Evolutionary conservation across 2,113 vertebrate genomes (phyloP).

Genomic region (Aix galericulata): DNA sequence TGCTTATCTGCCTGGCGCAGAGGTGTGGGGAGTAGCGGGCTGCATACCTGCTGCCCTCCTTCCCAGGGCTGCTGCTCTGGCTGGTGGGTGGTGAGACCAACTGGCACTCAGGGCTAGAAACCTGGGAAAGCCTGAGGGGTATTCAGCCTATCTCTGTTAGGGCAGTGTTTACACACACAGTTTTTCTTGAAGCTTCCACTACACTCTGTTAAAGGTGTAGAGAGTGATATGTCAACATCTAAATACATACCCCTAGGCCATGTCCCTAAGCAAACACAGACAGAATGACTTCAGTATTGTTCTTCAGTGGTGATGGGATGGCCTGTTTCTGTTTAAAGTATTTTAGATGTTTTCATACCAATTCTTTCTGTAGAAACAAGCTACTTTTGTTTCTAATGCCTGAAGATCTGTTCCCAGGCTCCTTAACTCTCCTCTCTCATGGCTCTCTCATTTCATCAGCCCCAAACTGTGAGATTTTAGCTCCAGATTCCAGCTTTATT

Average conservation of each 20-base stretch:
- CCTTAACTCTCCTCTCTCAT: neutral
- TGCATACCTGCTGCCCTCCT: neutral
- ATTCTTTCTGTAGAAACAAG: neutral
- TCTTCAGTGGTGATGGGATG: neutral
- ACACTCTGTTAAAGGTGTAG: neutral
- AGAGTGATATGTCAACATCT: neutral
- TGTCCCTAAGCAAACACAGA: neutral
- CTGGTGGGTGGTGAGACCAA: neutral
- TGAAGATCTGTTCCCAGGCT: neutral
- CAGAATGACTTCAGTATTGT: neutral
- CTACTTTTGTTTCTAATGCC: neutral
- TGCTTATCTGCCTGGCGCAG: neutral
- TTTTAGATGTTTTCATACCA: constrained; percentile 1
- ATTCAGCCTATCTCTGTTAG: neutral
- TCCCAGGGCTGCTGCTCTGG: neutral
- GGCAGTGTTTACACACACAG: neutral
- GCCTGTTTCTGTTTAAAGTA: constrained; percentile 11
- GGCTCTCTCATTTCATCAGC: neutral
- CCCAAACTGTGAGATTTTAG: neutral
- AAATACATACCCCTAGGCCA: neutral
- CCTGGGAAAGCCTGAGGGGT: neutral
- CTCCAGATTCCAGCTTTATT: neutral
- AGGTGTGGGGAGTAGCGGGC: neutral
- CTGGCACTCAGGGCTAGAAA: neutral
- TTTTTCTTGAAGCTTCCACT: neutral